phyloP scores from a whole-genome alignment of 2,113 vertebrate genomes.

The Crotalus helleri region DNA sequence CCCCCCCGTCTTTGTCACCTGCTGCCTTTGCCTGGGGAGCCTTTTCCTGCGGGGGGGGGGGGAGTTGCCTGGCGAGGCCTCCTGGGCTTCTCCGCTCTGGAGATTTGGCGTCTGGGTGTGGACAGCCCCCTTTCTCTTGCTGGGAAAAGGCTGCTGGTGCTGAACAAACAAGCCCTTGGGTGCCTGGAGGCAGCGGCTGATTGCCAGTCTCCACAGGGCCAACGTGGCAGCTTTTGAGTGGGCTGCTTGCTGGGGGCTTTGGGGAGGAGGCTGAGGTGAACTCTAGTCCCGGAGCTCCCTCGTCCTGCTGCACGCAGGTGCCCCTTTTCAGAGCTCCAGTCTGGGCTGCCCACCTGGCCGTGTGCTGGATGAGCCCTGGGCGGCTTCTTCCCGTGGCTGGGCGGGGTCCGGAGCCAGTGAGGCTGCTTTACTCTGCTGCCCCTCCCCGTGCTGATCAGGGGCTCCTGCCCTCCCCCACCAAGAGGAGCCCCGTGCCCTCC shows the following conservation, averaged over 20 bases:
- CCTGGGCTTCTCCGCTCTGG: neutral
- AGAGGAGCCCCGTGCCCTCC: neutral
- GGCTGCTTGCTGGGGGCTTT: neutral
- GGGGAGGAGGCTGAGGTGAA: neutral
- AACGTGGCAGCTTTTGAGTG: neutral
- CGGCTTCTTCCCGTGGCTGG: neutral
- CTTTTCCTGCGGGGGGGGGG: neutral
- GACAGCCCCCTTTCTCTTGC: neutral
- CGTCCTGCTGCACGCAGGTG: neutral
- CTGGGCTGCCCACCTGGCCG: neutral
- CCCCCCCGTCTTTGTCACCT: neutral
- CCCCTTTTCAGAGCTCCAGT: neutral
- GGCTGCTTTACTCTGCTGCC: neutral
- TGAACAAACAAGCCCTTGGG: neutral
- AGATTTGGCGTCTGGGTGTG: neutral
- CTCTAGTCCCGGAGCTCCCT: too few relatives aligned
- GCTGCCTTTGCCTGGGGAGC: neutral
- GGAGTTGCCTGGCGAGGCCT: neutral
- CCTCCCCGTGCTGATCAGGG: neutral
- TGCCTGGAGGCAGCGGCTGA: neutral
- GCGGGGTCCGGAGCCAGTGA: too few relatives aligned
- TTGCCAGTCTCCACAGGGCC: constrained; percentile 27
- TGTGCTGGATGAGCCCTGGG: neutral
- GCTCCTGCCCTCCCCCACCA: neutral
- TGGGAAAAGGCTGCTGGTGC: neutral